Evolutionary conservation across 2,888 invertebrate genomes (phyloP), one percentile per base, ranked within the genome.

Genomic region (Athrips mouffetella): DNA sequence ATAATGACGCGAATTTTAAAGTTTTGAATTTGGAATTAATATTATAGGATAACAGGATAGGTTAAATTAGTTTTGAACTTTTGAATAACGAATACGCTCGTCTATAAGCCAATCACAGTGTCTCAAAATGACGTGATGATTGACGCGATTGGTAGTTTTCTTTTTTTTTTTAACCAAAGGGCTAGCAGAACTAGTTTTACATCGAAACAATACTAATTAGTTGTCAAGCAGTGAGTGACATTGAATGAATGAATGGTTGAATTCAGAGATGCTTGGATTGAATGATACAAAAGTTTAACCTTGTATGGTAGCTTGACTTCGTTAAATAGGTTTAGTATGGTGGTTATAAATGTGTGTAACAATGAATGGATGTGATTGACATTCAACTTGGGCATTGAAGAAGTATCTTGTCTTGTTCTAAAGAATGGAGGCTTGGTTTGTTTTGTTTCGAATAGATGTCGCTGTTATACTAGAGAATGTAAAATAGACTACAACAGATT

Each of bases 121-220:
- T n/a, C n/a, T n/a, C 37, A n/a, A 7, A 21, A 37, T 37, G 37
- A 37, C 37, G 37, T 37, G 37, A 37, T 37, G 37, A 37, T 37
- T 21, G 37, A 37, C 21, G 21, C 37, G 40, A 40, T 40, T 25
- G 40, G 40, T 40, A 7, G 40, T 25, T 25, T 23, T 40, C 15
- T 23, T 25, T 25, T 25, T 25, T 21, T 21, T 6, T 10, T 15
- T 8, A 23, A 15, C 25, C 23, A 15, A 40, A 40, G 13, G 37
- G 18, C n/a, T 37, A 37, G 4, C 25, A 11, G 39, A 11, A 23
- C 39, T 25, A 25, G 40, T 40, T 40, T 23, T 25, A 40, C 40
- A 40, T 15, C 40, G 42, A 29, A 45, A 33, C 45, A 45, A 45
- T 45, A 45, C 45, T 45, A 45, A 45, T 45, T 45, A 45, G 45